A percentile compares a stretch with the other conserved stretches of the same genome.
These are phyloP conservation scores for Alces alces DNA, from an alignment of 2,113 vertebrate species.

Conservation along the genomic window DNA sequence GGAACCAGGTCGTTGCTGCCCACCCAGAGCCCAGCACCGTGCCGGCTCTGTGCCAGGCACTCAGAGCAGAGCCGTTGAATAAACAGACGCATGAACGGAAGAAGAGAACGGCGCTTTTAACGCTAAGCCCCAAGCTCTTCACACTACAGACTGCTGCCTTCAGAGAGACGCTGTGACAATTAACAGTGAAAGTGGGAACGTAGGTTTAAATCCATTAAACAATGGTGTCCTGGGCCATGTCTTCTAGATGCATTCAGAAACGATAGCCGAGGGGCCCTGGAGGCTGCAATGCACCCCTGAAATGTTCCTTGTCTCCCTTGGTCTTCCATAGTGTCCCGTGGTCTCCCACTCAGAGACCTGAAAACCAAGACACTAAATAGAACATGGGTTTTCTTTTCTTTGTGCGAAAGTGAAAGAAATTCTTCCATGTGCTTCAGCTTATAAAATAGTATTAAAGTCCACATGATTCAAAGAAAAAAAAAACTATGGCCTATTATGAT, in stretches of 20 bases:
- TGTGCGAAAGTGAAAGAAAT: not conserved
- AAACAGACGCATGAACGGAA: rapidly evolving
- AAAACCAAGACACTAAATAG: not conserved
- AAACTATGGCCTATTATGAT: not conserved
- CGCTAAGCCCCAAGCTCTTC: not conserved
- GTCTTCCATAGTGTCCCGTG: rapidly evolving
- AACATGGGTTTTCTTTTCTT: not conserved
- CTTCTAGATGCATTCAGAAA: rapidly evolving
- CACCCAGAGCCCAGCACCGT: rapidly evolving
- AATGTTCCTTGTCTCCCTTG: rapidly evolving
- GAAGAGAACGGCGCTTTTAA: not conserved
- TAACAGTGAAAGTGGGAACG: no score
- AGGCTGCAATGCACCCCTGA: rapidly evolving
- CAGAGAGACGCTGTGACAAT: rapidly evolving
- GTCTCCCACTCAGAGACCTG: not conserved
- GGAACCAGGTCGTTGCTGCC: rapidly evolving
- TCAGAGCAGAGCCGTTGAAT: not conserved
- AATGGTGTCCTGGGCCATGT: rapidly evolving
- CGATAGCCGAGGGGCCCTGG: rapidly evolving
- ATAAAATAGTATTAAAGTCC: not conserved
- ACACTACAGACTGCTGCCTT: rapidly evolving
- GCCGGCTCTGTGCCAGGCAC: not conserved
- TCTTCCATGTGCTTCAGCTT: not conserved
- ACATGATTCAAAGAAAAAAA: not conserved
- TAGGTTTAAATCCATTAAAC: rapidly evolving